Evolutionary conservation across 1,140 invertebrate species (phyloP).

Genomic region (Formica exsecta): DNA sequence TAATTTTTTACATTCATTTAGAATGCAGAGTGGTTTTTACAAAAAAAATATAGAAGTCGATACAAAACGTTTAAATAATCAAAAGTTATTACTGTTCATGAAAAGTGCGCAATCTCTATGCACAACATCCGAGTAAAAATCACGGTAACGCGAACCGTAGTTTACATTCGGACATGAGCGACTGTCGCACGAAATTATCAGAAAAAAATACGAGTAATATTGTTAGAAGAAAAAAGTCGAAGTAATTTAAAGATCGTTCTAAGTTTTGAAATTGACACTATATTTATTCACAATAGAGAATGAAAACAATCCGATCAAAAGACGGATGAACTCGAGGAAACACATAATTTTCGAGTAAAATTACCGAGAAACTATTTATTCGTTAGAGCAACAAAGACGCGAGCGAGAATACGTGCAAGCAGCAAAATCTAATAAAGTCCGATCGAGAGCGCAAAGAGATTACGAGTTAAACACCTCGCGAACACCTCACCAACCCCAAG

Average conservation of each 20-base stretch:
- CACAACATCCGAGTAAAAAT: conserved; percentile 9
- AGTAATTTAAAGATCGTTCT: neutral
- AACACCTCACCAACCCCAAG: conserved; percentile 77
- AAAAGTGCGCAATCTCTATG: neutral
- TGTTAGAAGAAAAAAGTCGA: conserved; percentile 1
- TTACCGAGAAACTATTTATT: neutral
- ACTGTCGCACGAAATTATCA: neutral
- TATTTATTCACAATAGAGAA: conserved; percentile 10
- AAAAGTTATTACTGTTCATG: conserved; percentile 53
- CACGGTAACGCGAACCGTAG: conserved; percentile 1
- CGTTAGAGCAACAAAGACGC: conserved; percentile 3
- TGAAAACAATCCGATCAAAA: neutral
- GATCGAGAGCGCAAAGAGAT: neutral
- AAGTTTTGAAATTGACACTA: conserved; percentile 8
- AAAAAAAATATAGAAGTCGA: neutral
- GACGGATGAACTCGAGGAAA: neutral
- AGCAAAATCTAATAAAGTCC: conserved; percentile 28
- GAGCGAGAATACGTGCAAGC: neutral
- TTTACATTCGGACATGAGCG: conserved; percentile 18
- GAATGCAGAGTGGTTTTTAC: conserved; percentile 26
- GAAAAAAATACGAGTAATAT: conserved; percentile 17
- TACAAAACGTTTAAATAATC: neutral
- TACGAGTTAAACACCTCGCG: conserved; percentile 38
- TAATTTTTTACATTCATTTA: conserved; percentile 25
- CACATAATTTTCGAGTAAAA: neutral